Conservation (phyloP, 2,113 vertebrate species). For the Talpa occidentalis region DNA sequence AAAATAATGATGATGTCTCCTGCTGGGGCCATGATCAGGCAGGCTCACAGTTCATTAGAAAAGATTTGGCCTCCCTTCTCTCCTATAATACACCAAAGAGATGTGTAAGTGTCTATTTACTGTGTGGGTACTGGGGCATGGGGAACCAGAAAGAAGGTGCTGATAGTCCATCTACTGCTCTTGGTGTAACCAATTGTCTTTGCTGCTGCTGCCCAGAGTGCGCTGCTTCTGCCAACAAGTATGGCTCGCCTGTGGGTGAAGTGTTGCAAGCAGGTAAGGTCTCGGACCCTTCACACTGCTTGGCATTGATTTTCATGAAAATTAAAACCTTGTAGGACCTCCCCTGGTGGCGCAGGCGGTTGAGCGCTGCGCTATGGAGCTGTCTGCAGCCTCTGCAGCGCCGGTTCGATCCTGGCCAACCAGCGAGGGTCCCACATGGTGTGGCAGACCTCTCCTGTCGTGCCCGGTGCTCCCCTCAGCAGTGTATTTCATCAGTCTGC, state of each 20-base stretch:
- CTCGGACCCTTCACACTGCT: background rate
- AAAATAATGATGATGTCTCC: background rate
- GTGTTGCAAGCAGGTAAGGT: background rate
- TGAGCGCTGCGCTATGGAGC: too few relatives aligned
- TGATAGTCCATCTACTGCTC: background rate
- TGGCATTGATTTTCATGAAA: background rate
- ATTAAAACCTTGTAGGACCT: too few relatives aligned
- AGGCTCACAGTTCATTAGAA: background rate
- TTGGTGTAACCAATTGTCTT: background rate
- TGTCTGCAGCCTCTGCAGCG: too few relatives aligned
- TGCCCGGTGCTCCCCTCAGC: too few relatives aligned
- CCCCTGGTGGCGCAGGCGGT: too few relatives aligned
- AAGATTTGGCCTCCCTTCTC: background rate
- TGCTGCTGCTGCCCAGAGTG: background rate
- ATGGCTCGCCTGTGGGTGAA: background rate
- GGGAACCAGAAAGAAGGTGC: background rate
- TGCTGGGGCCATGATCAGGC: background rate
- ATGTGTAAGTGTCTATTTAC: background rate
- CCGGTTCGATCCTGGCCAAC: too few relatives aligned
- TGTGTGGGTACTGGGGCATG: background rate
- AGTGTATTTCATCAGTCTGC: too few relatives aligned
- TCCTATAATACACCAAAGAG: background rate
- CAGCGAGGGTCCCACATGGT: too few relatives aligned
- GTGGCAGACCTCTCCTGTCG: too few relatives aligned
- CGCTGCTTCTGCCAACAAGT: background rate